Base-by-base conservation (phyloP, 2,888 invertebrate species). In the Atherix ibis region DNA sequence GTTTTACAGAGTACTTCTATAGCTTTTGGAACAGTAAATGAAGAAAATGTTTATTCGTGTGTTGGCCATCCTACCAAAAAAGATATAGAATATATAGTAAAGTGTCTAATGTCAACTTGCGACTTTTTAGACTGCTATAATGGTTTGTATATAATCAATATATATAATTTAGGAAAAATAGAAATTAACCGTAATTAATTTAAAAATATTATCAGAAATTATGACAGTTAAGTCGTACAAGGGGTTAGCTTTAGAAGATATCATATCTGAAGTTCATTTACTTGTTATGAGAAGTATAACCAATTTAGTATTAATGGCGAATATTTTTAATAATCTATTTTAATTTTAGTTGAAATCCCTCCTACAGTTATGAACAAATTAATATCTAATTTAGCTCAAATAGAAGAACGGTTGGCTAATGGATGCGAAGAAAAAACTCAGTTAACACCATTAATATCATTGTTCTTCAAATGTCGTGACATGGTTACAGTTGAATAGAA, bases 1-100 rank as follows among this genome's bases (percentile, higher is more conserved):
- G 84, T 97, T 15, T 65, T 99, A 32, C 97, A 98, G 66, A 91
- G 94, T 63, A 88, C 94, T 9, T 83, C 87, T 63, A 76, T 97
- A 62, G 94, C 95, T 2, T 91, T 82, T 59, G 80, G 82, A 45
- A 65, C 70, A 43, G 87, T 98, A 19, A 83, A 76, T 17, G 92
- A 94, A 62, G 79, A 84, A 44, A 82, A 78, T 54, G 95, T 73
- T 3, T 98, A 98, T 60, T 77, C 79, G 2, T 98, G 97, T 58
- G 92, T 97, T 18, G 98, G 97, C 0, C 95, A 98, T 62, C 98
- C 98, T 3, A 65, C 88, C 14, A 79, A 83, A 35, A 67, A 71
- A 18, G 95, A 98, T 54, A 85, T 99, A 50, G 79, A 79, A 50
- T 75, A 71, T 48, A 85, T 97, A 41, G 67, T 94, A 16, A 79